Evolutionary conservation across 2,113 vertebrate genomes (phyloP).

Genomic region (Stigmatopora argus): DNA sequence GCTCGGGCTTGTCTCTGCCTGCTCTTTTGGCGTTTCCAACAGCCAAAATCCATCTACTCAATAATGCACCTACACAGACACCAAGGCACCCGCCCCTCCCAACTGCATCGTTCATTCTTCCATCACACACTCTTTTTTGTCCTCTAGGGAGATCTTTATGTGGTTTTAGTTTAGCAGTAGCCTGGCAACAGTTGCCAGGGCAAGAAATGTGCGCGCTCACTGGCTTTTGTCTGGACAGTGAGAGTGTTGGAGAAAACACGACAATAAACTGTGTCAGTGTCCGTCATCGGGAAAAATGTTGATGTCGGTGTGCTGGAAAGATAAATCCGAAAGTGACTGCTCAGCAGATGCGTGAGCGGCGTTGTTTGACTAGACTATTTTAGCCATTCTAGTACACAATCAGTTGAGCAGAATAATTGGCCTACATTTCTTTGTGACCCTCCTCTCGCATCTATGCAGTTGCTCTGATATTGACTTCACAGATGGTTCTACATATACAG

Average conservation of each 20-base stretch:
- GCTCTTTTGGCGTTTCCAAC: slow-evolving; percentile 24
- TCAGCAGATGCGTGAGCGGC: slow-evolving; percentile 21
- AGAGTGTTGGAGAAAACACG: slow-evolving; percentile 13
- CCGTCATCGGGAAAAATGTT: neutral
- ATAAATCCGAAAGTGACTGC: neutral
- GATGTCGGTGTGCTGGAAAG: neutral
- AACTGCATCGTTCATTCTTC: slow-evolving; percentile 28
- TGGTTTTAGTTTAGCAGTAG: slow-evolving; percentile 56
- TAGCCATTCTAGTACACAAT: slow-evolving; percentile 45
- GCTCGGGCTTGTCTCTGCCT: neutral
- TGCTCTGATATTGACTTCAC: neutral
- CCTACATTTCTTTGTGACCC: slow-evolving; percentile 51
- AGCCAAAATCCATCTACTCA: slow-evolving; percentile 26
- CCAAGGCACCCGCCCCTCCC: neutral
- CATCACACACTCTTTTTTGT: slow-evolving; percentile 60
- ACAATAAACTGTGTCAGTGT: neutral
- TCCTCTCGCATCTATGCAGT: neutral
- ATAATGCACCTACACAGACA: slow-evolving; percentile 38
- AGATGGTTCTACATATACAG: slow-evolving; percentile 18
- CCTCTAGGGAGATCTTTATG: slow-evolving; percentile 49
- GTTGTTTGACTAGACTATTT: slow-evolving; percentile 29
- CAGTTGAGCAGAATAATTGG: slow-evolving; percentile 70
- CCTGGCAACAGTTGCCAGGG: slow-evolving; percentile 70
- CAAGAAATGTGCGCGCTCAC: slow-evolving; percentile 27
- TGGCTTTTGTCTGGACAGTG: slow-evolving; percentile 29